Base-by-base conservation (phyloP, 1,140 invertebrate species). In the Drosophila simulans region DNA sequence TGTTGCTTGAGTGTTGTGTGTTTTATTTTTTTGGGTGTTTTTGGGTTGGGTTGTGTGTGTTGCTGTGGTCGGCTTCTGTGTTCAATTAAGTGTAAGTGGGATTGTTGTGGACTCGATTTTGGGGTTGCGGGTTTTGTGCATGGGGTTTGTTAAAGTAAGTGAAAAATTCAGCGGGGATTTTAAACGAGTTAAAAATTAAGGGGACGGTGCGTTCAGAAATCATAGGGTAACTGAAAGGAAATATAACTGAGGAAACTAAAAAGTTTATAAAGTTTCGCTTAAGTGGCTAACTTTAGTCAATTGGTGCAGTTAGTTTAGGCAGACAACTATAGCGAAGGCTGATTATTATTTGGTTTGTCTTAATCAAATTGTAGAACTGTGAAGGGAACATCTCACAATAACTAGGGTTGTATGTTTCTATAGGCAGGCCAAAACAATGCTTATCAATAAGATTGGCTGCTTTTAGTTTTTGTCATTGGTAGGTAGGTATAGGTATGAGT, bases 371-470 rank as follows among this genome's bases (percentile, higher is more conserved):
- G 83, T 63, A 92, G 91, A 92, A 92, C 91, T 92, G 91, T 92
- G 91, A 91, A 92, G 85, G 91, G 91, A 86, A 91, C 90, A 79
- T 92, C 91, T 92, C 91, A 92, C 91, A 92, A 89, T 76, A 77
- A 70, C 75, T 83, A 77, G 72, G 82, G 62, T 81, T 77, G 12
- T 60, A 39, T 57, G 51, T 73, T 54, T 80, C 43, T 80, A 73
- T 73, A 39, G 58, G 55, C 72, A 53, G 70, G 60, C 46, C 60
- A 66, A 60, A 68, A 65, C 51, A 55, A 65, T 40, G 35, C 12
- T 40, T 70, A 62, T 60, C 48, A 45, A 59, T 79, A 46, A 52
- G 31, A 35, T 58, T 31, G 51, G 48, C 55, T 64, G 43, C 66
- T 57, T 56, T 31, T 40, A 37, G 58, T 34, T 52, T 78, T 78